A percentile compares a stretch with the other conserved stretches of the same genome.
Conservation (phyloP, 2,113 vertebrate genomes). For the Bufo gargarizans region DNA sequence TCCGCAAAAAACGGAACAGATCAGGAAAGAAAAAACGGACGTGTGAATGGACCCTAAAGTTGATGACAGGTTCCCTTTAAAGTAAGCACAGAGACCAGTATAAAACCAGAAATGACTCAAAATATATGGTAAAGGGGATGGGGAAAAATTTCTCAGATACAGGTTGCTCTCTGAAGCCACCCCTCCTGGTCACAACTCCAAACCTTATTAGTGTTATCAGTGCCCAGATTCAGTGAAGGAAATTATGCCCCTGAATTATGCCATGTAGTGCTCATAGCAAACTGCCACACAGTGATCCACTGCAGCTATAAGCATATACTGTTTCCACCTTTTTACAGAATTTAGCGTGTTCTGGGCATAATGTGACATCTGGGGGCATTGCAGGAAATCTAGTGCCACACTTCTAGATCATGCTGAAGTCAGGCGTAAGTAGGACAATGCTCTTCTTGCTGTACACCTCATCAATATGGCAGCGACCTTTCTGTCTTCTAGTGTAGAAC, state of each 20-base stretch:
- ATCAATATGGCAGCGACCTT: conserved; percentile 52
- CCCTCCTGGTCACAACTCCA: no score
- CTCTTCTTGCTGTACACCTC: conserved; percentile 37
- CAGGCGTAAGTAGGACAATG: conserved; percentile 38
- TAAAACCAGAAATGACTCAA: no score
- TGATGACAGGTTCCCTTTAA: no score
- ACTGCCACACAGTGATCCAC: neutral
- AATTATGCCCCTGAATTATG: neutral
- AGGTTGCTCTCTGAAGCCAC: neutral
- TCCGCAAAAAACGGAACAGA: no score
- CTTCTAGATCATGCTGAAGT: conserved; percentile 24
- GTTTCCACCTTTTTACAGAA: neutral
- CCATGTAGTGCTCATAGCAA: neutral
- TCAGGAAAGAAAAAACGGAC: no score
- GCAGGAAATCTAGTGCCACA: conserved; percentile 22
- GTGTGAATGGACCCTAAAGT: no score
- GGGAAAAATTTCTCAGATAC: neutral
- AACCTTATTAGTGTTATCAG: no score
- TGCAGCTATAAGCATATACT: neutral
- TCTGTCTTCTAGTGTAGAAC: conserved; percentile 37
- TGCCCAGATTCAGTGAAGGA: no score
- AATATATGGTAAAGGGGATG: neutral
- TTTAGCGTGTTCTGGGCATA: neutral
- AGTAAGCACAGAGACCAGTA: no score
- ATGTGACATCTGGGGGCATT: neutral